Evolutionary conservation across 2,797 vertebrate genomes (phyloP).

Genomic region (Urocyon cinereoargenteus): DNA sequence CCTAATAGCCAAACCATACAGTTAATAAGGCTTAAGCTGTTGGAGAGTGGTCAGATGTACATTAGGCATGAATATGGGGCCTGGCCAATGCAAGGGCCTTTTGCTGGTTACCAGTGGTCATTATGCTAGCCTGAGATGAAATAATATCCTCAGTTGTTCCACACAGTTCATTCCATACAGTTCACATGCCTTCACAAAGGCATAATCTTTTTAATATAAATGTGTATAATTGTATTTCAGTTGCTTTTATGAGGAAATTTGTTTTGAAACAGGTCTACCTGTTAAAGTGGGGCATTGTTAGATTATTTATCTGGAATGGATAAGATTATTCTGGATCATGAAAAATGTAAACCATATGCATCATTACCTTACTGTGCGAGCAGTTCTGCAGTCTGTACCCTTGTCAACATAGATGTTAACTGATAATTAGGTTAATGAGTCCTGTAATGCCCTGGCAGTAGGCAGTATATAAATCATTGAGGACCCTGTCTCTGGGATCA

Average conservation of each 20-base stretch:
- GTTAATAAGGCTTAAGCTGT: not conserved
- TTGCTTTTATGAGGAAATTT: not conserved
- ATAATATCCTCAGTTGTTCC: not conserved
- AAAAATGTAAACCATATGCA: not conserved
- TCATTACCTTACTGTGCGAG: not conserved
- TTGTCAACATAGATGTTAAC: not conserved
- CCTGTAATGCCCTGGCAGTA: not conserved
- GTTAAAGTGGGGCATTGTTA: slow-evolving; percentile 7
- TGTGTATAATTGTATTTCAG: not conserved
- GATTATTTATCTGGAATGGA: not conserved
- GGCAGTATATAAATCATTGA: not conserved
- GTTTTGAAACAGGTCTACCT: slow-evolving; percentile 20
- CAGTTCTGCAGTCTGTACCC: not conserved
- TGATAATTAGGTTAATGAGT: not conserved
- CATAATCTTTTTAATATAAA: not conserved
- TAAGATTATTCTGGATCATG: not conserved
- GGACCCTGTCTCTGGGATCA: not conserved
- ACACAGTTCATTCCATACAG: not conserved
- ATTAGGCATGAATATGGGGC: not conserved
- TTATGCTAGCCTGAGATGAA: not conserved
- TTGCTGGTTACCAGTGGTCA: not conserved
- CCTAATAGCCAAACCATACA: not conserved
- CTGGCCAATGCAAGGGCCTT: not conserved
- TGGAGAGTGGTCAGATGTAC: not conserved
- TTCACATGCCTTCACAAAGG: not conserved